Evolutionary conservation across 2,888 invertebrate genomes (phyloP), one percentile per base, ranked within the genome.

Genomic region (Sceliomorpha sp.): DNA sequence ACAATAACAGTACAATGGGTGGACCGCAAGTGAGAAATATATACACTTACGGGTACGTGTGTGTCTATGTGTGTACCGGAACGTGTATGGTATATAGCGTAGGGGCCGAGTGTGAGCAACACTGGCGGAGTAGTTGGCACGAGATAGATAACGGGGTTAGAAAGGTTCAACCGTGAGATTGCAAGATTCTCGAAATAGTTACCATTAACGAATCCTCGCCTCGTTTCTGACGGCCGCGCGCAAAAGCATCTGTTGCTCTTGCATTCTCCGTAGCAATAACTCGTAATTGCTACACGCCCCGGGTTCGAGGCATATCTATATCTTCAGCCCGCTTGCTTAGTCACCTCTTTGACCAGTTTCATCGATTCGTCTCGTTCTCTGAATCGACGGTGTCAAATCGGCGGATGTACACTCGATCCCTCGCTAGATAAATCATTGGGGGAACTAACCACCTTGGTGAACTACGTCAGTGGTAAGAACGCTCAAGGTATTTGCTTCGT

Each of bases 171-270:
- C 72, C 70, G 72, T 73, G 77, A 83, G 80, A 82, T 80, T 74
- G 74, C 76, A 74, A 79, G 78, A 82, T 82, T 82, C 81, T 78
- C 73, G 72, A 82, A 82, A 83, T 82, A 79, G 77, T 81, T 78
- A 77, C 75, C 76, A 79, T 80, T 78, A 79, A 79, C 77, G 78
- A 78, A 78, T 77, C 74, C 68, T 62, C 70, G 55, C 59, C 64
- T 67, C 59, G 45, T 58, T 63, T 32, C 29, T 47, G 44, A 48
- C 45, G 44, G 32, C 50, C 60, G 60, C 68, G 72, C 71, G 73
- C 66, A 67, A 72, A 75, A 77, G 58, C 59, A 73, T 66, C 67
- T 44, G 68, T 62, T 66, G 44, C 56, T 50, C 40, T 50, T 50
- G 60, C 58, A 69, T 69, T 62, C 62, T 62, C 64, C 44, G 56